Percentiles rank a stretch among this genome's conserved stretches.
Conservation (phyloP, 2,113 vertebrate species). For the Cettia cetti region DNA sequence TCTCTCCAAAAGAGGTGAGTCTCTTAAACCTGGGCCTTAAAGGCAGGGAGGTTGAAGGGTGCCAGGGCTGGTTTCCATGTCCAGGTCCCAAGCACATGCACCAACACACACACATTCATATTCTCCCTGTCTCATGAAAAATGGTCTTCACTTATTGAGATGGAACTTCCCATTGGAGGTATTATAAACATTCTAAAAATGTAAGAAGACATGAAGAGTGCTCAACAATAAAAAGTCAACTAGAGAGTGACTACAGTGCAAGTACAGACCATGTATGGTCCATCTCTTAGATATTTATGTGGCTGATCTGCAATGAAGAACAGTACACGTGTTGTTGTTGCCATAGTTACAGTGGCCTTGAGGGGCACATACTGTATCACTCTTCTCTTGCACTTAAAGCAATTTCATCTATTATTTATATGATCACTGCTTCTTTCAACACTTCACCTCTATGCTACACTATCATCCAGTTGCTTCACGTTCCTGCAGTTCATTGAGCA, state of each 20-base stretch:
- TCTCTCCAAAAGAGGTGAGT: background rate
- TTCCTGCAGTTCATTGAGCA: background rate
- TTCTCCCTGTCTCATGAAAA: background rate
- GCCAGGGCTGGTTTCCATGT: background rate
- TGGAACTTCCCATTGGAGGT: background rate
- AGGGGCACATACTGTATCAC: conserved; percentile 5
- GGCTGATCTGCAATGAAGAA: background rate
- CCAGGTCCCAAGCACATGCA: fast-evolving
- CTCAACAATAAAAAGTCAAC: background rate
- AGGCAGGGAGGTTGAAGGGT: background rate
- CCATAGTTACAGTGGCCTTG: conserved; percentile 62
- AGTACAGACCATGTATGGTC: background rate
- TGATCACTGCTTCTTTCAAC: background rate
- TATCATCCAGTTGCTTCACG: background rate
- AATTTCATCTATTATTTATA: conserved; percentile 64
- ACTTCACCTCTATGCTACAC: background rate
- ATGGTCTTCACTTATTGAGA: background rate
- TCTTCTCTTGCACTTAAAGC: conserved; percentile 43
- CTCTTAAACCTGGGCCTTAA: background rate
- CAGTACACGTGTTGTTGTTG: conserved; percentile 25
- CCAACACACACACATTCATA: background rate
- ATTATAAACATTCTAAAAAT: background rate
- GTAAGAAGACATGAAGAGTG: background rate
- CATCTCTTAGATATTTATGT: background rate
- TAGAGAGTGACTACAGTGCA: background rate